Base-by-base conservation (phyloP, 2,797 vertebrate genomes). In the Clarias fuscus region DNA sequence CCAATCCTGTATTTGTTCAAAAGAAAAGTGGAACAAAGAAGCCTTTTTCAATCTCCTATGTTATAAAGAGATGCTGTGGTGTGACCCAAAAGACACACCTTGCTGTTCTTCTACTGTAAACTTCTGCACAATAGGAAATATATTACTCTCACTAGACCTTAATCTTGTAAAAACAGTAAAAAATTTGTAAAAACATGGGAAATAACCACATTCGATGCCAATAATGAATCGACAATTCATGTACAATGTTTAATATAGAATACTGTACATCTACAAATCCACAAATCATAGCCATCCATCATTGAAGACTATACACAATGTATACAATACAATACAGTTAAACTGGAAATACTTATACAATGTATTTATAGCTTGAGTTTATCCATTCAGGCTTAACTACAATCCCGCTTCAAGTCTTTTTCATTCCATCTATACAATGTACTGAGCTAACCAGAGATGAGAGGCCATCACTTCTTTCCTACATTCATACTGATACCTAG, bases 1-100 rank as follows among this genome's bases (percentile, higher is more conserved):
- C 76, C 85, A 78, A 77, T 80, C 73, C 86, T 59, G 62, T 37
- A 84, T 78, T 85, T 89, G 84, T 88, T 88, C 40, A 83, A 73
- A 85, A 48, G 75, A 89, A 76, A 89, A 85, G 56, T 73, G 75
- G 80, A 86, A 87, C 80, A 89, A 85, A 89, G 53, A 61, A 76
- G 18, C 33, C 84, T 68, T 86, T 88, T 85, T 83, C 75, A 80
- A 37, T 68, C 43, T 83, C 62, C 81, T 24, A 84, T 22, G 40
- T 83, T 75, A 27, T 58, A 84, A 84, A 80, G 53, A 87, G 43
- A 53, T 80, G 75, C 75, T 80, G 62, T 64, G 56, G 82, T 84
- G 62, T 77, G 75, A 83, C 75, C 72, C n/a, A 27, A 84, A 78
- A 83, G 70, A 76, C 83, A 85, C 86, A 82, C 83, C 83, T 77